Evolutionary conservation across 2,797 vertebrate species (phyloP).

Genomic region (Pipistrellus nathusii): DNA sequence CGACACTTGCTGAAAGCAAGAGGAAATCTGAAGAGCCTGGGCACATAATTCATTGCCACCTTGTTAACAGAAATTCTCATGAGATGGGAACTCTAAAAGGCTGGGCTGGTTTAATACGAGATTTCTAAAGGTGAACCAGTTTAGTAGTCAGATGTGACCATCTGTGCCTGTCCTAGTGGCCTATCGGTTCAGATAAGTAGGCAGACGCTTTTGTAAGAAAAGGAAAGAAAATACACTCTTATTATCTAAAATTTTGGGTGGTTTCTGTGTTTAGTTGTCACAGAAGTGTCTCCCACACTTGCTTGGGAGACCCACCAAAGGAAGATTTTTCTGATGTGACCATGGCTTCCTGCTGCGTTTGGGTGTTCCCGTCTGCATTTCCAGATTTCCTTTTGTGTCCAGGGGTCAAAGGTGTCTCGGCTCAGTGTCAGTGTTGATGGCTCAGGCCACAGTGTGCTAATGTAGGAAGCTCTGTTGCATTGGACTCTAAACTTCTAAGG

Average conservation of each 20-base stretch:
- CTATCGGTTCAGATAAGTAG: conserved; percentile 45
- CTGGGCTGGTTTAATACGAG: conserved; percentile 79
- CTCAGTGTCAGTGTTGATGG: too few relatives aligned
- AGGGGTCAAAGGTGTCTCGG: neutral
- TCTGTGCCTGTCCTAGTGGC: conserved; percentile 68
- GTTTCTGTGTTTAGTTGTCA: neutral
- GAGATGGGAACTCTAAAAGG: conserved; percentile 79
- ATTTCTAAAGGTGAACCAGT: conserved; percentile 81
- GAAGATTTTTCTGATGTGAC: neutral
- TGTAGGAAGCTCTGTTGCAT: neutral
- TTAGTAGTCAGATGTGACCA: conserved; percentile 76
- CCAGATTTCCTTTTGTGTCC: neutral
- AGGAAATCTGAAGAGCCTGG: conserved; percentile 64
- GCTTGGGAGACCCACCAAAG: neutral
- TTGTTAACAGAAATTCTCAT: conserved; percentile 72
- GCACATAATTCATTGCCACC: conserved; percentile 73
- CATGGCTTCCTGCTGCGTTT: neutral
- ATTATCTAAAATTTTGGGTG: neutral
- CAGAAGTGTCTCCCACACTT: too few relatives aligned
- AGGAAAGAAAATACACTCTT: neutral
- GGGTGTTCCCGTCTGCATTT: rapidly evolving
- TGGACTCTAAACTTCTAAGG: neutral
- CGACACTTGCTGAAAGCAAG: neutral
- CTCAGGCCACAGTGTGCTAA: neutral
- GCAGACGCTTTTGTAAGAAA: conserved; percentile 67